These are phyloP conservation scores for Bruchidius siliquastri DNA, from an alignment of 2,888 invertebrate genomes.

Conservation along the genomic window DNA sequence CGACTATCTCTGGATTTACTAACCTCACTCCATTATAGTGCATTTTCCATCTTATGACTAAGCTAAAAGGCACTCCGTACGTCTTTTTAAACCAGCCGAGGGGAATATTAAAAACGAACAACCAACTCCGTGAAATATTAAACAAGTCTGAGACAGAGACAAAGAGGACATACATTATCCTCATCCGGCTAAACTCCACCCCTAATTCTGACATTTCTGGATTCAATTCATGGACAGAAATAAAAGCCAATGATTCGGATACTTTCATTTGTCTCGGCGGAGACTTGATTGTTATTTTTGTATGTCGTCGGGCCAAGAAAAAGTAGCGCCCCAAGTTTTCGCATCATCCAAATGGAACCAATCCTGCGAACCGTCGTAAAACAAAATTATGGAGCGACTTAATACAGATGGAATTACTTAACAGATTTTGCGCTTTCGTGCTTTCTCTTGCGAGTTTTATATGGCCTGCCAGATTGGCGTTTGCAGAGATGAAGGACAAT, in stretches of 20 bases:
- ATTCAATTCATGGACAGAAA: conserved; percentile 43
- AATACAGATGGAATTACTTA: conserved; percentile 41
- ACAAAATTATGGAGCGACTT: conserved; percentile 43
- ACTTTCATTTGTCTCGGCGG: conserved; percentile 36
- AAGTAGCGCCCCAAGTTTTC: conserved; percentile 39
- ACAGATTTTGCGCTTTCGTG: conserved; percentile 33
- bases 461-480: neutral
- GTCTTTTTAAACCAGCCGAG: neutral
- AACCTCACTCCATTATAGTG: neutral
- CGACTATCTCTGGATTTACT: neutral
- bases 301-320: conserved; percentile 26
- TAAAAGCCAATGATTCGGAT: conserved; percentile 46
- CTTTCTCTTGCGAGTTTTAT: conserved; percentile 3
- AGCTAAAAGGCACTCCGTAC: neutral
- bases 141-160: neutral
- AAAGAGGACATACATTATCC: neutral
- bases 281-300: conserved; percentile 35
- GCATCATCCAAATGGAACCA: conserved; percentile 43
- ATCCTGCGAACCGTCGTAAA: conserved; percentile 40
- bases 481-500: neutral
- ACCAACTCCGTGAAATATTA: neutral
- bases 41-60: neutral
- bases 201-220: neutral
- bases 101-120: neutral
- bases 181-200: neutral